phyloP scores from a whole-genome alignment of 2,797 vertebrate species.

The Anas georgica region DNA sequence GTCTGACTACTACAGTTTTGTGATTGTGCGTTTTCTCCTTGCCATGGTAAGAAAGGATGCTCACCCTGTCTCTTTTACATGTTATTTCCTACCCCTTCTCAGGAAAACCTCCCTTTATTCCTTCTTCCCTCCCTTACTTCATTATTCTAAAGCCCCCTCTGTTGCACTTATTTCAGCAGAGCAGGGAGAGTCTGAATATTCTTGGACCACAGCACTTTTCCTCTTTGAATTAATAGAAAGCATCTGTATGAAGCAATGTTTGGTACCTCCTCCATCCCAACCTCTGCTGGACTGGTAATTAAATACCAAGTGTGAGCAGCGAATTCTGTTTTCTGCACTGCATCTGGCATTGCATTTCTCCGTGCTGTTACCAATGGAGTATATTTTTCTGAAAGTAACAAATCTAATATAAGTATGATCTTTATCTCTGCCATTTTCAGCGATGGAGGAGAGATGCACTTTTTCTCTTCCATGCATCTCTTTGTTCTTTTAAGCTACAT shows the following conservation, averaged over 20 bases:
- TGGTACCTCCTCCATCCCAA: slow-evolving; percentile 65
- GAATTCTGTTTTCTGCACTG: slow-evolving; percentile 36
- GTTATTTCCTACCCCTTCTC: slow-evolving; percentile 29
- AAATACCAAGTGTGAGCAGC: slow-evolving; percentile 61
- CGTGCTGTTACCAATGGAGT: neutral
- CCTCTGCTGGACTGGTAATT: slow-evolving; percentile 70
- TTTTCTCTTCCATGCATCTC: slow-evolving; percentile 48
- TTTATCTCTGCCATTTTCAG: neutral
- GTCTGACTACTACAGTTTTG: slow-evolving; percentile 87
- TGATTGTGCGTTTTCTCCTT: slow-evolving; percentile 87
- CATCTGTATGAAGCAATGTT: slow-evolving; percentile 55
- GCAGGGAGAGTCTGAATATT: slow-evolving; percentile 67
- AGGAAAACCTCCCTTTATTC: slow-evolving; percentile 48
- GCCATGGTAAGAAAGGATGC: slow-evolving; percentile 85
- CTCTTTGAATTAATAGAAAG: slow-evolving; percentile 71
- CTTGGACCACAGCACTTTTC: slow-evolving; percentile 65
- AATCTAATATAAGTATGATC: neutral
- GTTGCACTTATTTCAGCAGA: slow-evolving; percentile 71
- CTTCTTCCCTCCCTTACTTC: slow-evolving; percentile 26
- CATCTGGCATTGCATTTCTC: slow-evolving; percentile 44
- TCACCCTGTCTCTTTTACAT: neutral
- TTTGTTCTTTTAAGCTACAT: neutral
- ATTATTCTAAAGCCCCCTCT: slow-evolving; percentile 62
- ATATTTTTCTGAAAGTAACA: slow-evolving; percentile 1
- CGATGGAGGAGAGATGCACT: slow-evolving; percentile 27